Base-by-base conservation (phyloP, 2,888 invertebrate species). In the Scrobipalpa costella region DNA sequence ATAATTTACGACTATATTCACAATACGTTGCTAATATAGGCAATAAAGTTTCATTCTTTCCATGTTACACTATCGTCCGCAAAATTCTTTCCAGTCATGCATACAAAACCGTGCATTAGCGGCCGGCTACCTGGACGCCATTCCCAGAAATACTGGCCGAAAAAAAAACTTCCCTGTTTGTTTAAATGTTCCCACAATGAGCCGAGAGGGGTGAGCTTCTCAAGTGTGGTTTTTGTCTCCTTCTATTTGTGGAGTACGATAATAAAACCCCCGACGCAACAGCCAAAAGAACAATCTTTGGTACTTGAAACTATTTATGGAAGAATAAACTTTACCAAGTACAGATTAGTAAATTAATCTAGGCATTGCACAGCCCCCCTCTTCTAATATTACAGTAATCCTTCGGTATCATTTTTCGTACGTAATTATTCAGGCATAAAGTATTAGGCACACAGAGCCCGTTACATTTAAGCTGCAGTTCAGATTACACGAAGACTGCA, bases 141-240 rank as follows among this genome's bases (percentile, higher is more conserved):
- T 88, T 88, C 89, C 75, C 66, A 80, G 88, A 88, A 88, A 70
- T 69, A 71, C 66, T 69, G 68, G 65, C 78, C 77, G 82, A 87
- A 88, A 88, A 86, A 88, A 86, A 80, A 70, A 63, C 81, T 80
- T 84, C 83, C 78, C 81, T 76, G 78, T 82, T 81, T 78, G 79
- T 80, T 83, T 74, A 76, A 78, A 79, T 77, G 82, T 90, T 89
- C 90, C 88, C 90, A 90, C 88, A 91, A 85, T 82, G 77, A 77
- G 76, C 71, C 78, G 81, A 84, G 84, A 85, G 83, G 84, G 87
- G 87, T 85, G 80, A 77, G 68, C 76, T 80, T 85, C 81, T 90
- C 84, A 84, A 90, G 90, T 87, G 86, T 79, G 75, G 82, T 89
- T 90, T 90, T 90, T 90, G 82, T 87, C 81, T 80, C 74, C 72